Conservation (phyloP, 2,113 vertebrate species). For the Thunnus maccoyii region DNA sequence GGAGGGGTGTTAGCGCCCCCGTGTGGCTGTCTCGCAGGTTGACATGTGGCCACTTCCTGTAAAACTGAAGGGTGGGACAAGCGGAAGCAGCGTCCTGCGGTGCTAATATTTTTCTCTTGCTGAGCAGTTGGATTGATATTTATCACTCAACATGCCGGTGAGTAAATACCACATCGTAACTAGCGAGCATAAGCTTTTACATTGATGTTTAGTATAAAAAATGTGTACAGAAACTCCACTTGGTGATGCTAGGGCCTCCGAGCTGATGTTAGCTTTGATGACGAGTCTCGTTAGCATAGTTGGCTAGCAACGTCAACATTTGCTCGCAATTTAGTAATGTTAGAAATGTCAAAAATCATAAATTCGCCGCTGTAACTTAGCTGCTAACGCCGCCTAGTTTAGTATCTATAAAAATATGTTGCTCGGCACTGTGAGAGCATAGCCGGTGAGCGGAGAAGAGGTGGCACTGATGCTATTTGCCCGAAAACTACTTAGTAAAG, state of each 20-base stretch:
- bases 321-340: background rate
- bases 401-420: no score
- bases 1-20: constrained; percentile 43
- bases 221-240: background rate
- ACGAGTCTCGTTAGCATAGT: constrained; percentile 47
- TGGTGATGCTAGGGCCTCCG: background rate
- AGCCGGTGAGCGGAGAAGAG: no score
- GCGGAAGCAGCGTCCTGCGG: constrained; percentile 78
- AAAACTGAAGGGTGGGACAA: constrained; percentile 82
- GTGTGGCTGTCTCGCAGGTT: constrained; percentile 20
- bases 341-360: background rate
- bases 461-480: background rate
- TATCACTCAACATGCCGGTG: constrained; percentile 89
- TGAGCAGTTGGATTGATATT: constrained; percentile 60
- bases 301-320: constrained; percentile 53
- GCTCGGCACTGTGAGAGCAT: background rate
- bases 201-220: fast-evolving
- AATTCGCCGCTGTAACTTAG: fast-evolving
- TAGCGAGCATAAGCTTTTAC: fast-evolving
- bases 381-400: background rate
- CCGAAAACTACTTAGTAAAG: background rate
- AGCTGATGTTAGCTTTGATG: constrained; percentile 18
- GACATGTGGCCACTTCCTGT: constrained; percentile 78
- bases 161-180: constrained; percentile 45
- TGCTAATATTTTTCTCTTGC: constrained; percentile 52